A percentile compares a stretch with the other conserved stretches of the same genome.
phyloP scores from a whole-genome alignment of 2,888 invertebrate genomes.

The Dromius quadrimaculatus region DNA sequence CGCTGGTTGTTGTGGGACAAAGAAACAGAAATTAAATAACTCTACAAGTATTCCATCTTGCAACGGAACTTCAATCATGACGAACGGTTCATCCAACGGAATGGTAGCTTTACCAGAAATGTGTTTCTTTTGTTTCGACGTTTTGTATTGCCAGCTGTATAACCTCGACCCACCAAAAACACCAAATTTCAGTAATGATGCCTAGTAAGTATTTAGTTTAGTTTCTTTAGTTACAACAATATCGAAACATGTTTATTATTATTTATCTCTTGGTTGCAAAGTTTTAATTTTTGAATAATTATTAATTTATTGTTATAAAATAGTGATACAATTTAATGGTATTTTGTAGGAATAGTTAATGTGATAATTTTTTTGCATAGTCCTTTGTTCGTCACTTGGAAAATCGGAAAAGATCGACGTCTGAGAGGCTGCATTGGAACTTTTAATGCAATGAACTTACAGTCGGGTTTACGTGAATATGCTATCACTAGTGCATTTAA shows the following conservation, averaged over 20 bases:
- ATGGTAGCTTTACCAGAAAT: constrained; percentile 91
- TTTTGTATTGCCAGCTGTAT: constrained; percentile 93
- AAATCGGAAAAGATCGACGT: constrained; percentile 94
- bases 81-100: constrained; percentile 67
- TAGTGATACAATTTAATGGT: constrained; percentile 7
- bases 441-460: constrained; percentile 96
- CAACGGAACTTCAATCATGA: constrained; percentile 60
- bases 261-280: constrained; percentile 2
- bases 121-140: constrained; percentile 99
- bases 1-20: constrained; percentile 91
- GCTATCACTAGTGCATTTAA: constrained; percentile 98
- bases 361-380: constrained; percentile 70
- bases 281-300: constrained; percentile 15
- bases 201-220: constrained; percentile 81
- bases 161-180: constrained; percentile 91
- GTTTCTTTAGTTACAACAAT: constrained; percentile 29
- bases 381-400: constrained; percentile 99
- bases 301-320: constrained; percentile 14
- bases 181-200: constrained; percentile 94
- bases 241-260: constrained; percentile 15
- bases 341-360: constrained; percentile 3
- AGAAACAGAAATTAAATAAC: constrained; percentile 91
- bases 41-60: constrained; percentile 63
- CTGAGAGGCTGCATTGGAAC: constrained; percentile 99
- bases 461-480: constrained; percentile 94